Base-by-base conservation (phyloP, 2,113 vertebrate genomes). In the Anoura caudifer region DNA sequence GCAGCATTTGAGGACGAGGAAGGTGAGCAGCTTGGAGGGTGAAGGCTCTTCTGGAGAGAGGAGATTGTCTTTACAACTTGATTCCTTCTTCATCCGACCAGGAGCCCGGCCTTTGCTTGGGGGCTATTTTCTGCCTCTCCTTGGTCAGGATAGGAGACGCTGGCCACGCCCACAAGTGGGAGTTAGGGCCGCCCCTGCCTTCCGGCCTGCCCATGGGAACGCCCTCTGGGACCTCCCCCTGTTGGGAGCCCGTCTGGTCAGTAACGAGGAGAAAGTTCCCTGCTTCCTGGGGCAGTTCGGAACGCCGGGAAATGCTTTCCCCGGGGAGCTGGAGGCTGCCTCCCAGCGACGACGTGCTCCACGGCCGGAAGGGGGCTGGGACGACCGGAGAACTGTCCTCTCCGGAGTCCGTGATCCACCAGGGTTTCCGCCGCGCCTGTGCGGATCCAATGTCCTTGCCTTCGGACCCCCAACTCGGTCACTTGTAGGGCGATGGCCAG, bases 11-110 rank as follows among this genome's bases (percentile, higher is more conserved):
- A 56, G 86, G 22, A 16, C 19, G 10, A 38, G 86, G 26, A 24
- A 20, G 36, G 17, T n/a, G 26, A 10, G 81, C 47, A 84, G 73
- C 3, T 0, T 0, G 9, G 1, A 3, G 54, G 38, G 36, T 38
- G 28, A 79, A 73, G 69, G 90, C 47, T 70, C 76, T 54, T 20
- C 61, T 9, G 15, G 33, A 47, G 16, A 61, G 4, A 28, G 28
- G 19, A 50, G 6, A 1, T 2, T 22, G 11, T 38, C 31, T 65
- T 38, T 24, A 2, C 14, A 19, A 12, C 10, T 54, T 7, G 24
- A 28, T 81, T 73, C 45, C 33, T 73, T 26, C 67, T 73, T 31
- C 24, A 54, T 28, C 83, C 31, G 31, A 36, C 56, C 52, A 6
- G 79, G 50, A 22, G 59, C 56, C 38, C 17, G 28, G 17, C 7